Evolutionary conservation across 1,140 invertebrate genomes (phyloP).

Genomic region (Idris sp.): DNA sequence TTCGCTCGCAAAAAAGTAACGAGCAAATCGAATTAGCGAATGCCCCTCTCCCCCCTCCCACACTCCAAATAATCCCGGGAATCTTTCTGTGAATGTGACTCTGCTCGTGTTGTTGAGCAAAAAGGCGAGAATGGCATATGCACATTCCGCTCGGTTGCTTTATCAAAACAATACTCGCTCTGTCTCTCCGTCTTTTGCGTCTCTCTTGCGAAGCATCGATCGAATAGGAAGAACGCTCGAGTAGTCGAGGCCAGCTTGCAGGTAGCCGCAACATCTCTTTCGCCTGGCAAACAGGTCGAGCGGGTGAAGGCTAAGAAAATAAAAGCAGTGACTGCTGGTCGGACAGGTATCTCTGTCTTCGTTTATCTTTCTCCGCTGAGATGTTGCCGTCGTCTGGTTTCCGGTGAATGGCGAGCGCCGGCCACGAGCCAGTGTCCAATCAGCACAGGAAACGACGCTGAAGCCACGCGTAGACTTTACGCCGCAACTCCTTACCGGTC

Average conservation of each 20-base stretch:
- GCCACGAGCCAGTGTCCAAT: conserved; percentile 79
- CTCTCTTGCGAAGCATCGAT: too few relatives aligned
- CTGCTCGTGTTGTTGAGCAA: too few relatives aligned
- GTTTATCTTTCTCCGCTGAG: too few relatives aligned
- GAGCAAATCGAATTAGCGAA: too few relatives aligned
- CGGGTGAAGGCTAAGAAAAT: conserved; percentile 56
- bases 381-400: conserved; percentile 67
- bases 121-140: too few relatives aligned
- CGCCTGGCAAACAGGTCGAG: conserved; percentile 60
- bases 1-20: too few relatives aligned
- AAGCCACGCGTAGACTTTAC: conserved; percentile 74
- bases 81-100: too few relatives aligned
- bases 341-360: conserved; percentile 42
- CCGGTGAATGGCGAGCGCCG: conserved; percentile 77
- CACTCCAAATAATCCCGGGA: too few relatives aligned
- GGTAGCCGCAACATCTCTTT: conserved; percentile 57
- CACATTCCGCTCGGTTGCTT: too few relatives aligned
- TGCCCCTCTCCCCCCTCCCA: too few relatives aligned
- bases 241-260: conserved; percentile 21
- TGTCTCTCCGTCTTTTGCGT: too few relatives aligned
- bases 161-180: too few relatives aligned
- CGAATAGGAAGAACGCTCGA: conserved; percentile 10
- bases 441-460: conserved; percentile 73
- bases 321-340: conserved; percentile 28
- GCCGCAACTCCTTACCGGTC: conserved; percentile 31